These are phyloP conservation scores for Bufo bufo DNA, from an alignment of 2,113 vertebrate genomes.

Conservation along the genomic window DNA sequence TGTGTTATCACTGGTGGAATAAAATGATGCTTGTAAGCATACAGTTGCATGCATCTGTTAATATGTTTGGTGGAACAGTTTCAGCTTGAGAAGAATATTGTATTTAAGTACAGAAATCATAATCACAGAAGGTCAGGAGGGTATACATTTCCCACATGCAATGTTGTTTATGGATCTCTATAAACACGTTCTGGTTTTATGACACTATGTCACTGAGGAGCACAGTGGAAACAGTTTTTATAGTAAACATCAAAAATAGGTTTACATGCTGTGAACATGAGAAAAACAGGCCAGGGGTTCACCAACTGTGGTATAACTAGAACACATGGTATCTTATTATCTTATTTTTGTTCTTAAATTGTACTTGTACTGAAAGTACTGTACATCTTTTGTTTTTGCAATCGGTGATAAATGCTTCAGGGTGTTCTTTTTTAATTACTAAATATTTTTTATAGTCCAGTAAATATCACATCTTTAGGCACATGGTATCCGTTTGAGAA, in stretches of 20 bases:
- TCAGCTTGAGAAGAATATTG: not conserved
- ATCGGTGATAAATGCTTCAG: too few relatives aligned
- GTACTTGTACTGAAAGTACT: too few relatives aligned
- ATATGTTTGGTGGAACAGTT: too few relatives aligned
- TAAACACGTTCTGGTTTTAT: constrained; percentile 10
- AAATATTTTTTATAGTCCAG: too few relatives aligned
- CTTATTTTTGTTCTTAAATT: too few relatives aligned
- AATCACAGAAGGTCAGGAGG: not conserved
- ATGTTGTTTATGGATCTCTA: not conserved
- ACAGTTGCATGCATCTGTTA: too few relatives aligned
- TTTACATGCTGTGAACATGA: not conserved
- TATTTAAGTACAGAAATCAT: not conserved
- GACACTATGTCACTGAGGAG: not conserved
- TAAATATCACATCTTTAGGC: too few relatives aligned
- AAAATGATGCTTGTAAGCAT: too few relatives aligned
- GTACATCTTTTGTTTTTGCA: too few relatives aligned
- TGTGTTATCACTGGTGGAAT: too few relatives aligned
- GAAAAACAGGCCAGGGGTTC: not conserved
- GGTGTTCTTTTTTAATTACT: too few relatives aligned
- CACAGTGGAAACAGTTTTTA: not conserved
- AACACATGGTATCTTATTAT: not conserved
- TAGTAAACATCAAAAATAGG: constrained; percentile 7
- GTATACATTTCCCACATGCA: not conserved
- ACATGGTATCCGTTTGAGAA: too few relatives aligned
- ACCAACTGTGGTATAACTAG: not conserved